Evolutionary conservation across 2,888 invertebrate genomes (phyloP), one percentile per base, ranked within the genome.

Genomic region (Imbricaverruca yamaguchii): DNA sequence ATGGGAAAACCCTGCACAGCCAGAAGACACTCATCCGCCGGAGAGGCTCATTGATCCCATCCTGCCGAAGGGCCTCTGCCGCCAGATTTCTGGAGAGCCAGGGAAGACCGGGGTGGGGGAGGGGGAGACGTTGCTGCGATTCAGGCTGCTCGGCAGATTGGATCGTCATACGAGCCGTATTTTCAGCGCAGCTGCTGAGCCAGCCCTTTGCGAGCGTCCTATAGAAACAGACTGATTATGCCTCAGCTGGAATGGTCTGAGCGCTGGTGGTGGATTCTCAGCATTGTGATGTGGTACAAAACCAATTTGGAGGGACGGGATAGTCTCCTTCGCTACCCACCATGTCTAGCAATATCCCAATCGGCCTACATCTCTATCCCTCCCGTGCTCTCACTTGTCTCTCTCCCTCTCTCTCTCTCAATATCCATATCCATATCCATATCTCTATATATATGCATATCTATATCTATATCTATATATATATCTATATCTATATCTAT

Each of bases 171-270:
- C 23, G 69, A 23, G 69, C 15, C 69, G 39, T 23, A 39, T 23
- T 69, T 25, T 39, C 39, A 39, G 12, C 69, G 39, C 15, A 4
- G 13, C 15, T 39, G 69, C 69, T 69, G 69, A 69, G 69, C 39
- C 39, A 39, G 69, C 69, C 69, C 7, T 13, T 39, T 23, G 39
- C 15, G 69, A 39, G 39, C 39, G 69, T 23, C 69, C 69, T 69
- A 69, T 69, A 69, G 69, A 69, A 39, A 25, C 69, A 25, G 69
- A 39, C 69, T 69, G 69, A 69, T 69, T 69, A 69, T 69, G 39
- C 39, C 39, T 69, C 25, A 69, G 39, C 69, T 69, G 69, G 69
- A 3, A 13, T 39, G 25, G 15, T 39, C 39, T 13, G 69, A 15
- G 25, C 69, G 39, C 8, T 15, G 69, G 7, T 39, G 69, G 39